phyloP scores from a whole-genome alignment of 2,888 invertebrate species.

The Notodonta ziczac region DNA sequence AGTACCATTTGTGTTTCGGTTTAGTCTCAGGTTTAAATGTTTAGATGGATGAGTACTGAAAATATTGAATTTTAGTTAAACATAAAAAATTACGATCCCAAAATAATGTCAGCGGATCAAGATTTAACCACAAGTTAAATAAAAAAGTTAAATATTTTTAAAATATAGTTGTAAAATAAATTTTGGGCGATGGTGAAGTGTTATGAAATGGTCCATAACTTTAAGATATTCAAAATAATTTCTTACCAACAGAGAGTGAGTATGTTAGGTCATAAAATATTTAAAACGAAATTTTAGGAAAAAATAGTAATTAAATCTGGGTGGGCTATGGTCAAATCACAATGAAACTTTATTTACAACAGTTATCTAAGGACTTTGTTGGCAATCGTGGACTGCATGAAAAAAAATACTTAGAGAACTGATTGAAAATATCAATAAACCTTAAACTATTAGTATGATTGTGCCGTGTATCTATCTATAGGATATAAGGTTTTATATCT shows the following conservation, averaged over 20 bases:
- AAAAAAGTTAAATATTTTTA: conserved; percentile 8
- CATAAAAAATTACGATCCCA: too few species aligned
- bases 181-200: conserved; percentile 1
- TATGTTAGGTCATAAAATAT: neutral
- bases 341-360: too few species aligned
- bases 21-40: too few species aligned
- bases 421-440: neutral
- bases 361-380: too few species aligned
- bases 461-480: conserved; percentile 15
- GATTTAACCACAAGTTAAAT: neutral
- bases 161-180: neutral
- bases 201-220: conserved; percentile 7
- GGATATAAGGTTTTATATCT: conserved; percentile 38
- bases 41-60: too few species aligned
- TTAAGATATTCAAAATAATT: conserved; percentile 1
- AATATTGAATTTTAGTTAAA: too few species aligned
- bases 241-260: neutral
- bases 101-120: neutral
- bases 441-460: neutral
- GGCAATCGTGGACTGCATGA: too few species aligned
- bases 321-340: too few species aligned
- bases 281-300: neutral
- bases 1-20: too few species aligned
- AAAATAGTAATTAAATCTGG: neutral
- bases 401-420: neutral